Evolutionary conservation across 1,140 invertebrate species (phyloP).

Genomic region (Galleria mellonella): DNA sequence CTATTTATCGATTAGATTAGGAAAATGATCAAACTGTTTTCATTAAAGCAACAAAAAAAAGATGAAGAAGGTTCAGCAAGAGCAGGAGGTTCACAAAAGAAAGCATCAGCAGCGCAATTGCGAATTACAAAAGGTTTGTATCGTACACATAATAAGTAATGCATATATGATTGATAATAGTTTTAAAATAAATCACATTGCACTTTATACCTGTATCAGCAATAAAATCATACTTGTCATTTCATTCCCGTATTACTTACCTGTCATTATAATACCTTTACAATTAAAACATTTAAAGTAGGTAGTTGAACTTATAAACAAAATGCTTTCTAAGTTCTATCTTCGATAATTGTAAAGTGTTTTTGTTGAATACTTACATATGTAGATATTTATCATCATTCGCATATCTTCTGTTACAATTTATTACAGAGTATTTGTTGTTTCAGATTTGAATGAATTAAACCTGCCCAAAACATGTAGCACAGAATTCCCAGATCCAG

Average conservation of each 20-base stretch:
- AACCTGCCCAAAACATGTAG: constrained; percentile 97
- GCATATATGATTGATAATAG: too few relatives aligned
- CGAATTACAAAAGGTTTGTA: constrained; percentile 95
- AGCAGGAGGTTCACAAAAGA: constrained; percentile 87
- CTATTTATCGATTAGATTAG: constrained; percentile 55
- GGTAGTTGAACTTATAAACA: too few relatives aligned
- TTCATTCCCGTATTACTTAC: too few relatives aligned
- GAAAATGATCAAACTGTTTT: constrained; percentile 98
- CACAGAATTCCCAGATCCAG: constrained; percentile 96
- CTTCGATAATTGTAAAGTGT: too few relatives aligned
- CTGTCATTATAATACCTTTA: too few relatives aligned
- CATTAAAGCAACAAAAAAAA: constrained; percentile 98
- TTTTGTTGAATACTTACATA: too few relatives aligned
- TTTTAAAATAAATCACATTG: too few relatives aligned
- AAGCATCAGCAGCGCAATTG: constrained; percentile 95
- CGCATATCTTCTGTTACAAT: neutral
- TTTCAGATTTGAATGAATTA: constrained; percentile 97
- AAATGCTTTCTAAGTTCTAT: too few relatives aligned
- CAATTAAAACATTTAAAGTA: too few relatives aligned
- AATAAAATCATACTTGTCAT: too few relatives aligned
- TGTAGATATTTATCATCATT: neutral
- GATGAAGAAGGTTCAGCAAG: constrained; percentile 90
- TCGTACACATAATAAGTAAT: too few relatives aligned
- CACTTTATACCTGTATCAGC: too few relatives aligned
- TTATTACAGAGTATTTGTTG: constrained; percentile 13